phyloP scores from a whole-genome alignment of 2,113 vertebrate species.

The Electrona antarctica region DNA sequence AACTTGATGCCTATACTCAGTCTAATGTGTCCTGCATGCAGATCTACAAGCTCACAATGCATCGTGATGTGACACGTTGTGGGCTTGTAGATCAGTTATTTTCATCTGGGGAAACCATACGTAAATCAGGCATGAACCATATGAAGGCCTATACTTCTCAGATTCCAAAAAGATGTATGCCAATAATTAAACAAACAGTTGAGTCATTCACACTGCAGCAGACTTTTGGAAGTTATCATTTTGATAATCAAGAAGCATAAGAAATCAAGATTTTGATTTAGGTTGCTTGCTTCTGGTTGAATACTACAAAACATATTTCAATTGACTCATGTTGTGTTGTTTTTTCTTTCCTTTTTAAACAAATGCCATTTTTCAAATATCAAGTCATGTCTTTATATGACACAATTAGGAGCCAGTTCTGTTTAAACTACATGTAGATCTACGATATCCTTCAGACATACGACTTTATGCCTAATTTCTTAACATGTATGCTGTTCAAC shows the following conservation, averaged over 20 bases:
- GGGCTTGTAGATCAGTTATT: too few relatives aligned
- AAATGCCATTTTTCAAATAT: neutral
- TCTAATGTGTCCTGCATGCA: too few relatives aligned
- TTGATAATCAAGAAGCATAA: conserved; percentile 60
- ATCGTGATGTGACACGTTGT: too few relatives aligned
- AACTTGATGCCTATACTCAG: conserved; percentile 11
- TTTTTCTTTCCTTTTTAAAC: neutral
- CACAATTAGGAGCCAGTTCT: too few relatives aligned
- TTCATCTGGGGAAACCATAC: too few relatives aligned
- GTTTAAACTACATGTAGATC: too few relatives aligned
- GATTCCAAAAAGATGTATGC: conserved; percentile 43
- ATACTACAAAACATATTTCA: conserved; percentile 53
- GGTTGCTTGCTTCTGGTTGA: conserved; percentile 35
- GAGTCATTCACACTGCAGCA: conserved; percentile 41
- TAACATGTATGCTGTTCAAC: too few relatives aligned
- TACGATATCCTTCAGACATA: too few relatives aligned
- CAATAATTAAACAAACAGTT: conserved; percentile 28
- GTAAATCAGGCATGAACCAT: too few relatives aligned
- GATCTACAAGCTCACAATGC: too few relatives aligned
- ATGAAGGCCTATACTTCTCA: conserved; percentile 35
- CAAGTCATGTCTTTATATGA: too few relatives aligned
- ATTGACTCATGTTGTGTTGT: conserved; percentile 38
- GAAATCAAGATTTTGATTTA: conserved; percentile 53
- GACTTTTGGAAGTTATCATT: conserved; percentile 53
- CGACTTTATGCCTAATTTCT: too few relatives aligned